These are phyloP conservation scores for Oxygymnocypris stewartii DNA, from an alignment of 2,113 vertebrate genomes.

Conservation along the genomic window DNA sequence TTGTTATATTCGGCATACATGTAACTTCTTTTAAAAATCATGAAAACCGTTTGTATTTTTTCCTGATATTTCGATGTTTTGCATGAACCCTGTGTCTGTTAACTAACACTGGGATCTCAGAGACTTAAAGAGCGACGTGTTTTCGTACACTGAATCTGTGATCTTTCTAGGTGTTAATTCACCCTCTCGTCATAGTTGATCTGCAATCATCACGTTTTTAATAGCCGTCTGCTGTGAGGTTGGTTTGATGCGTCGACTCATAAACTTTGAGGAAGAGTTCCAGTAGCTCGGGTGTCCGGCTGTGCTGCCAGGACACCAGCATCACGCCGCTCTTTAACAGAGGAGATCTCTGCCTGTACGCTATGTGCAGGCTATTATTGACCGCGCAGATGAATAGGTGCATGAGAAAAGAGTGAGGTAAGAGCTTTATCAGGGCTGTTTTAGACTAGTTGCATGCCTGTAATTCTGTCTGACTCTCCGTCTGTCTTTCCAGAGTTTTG, in stretches of 20 bases:
- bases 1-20: background rate
- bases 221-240: conserved; percentile 13
- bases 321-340: background rate
- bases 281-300: conserved; percentile 12
- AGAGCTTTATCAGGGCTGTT: conserved; percentile 65
- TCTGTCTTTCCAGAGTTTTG: background rate
- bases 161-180: conserved; percentile 4
- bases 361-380: conserved; percentile 73
- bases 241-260: conserved; percentile 13
- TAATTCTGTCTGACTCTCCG: background rate
- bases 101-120: background rate
- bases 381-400: conserved; percentile 36
- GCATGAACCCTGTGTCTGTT: background rate
- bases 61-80: background rate
- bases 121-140: background rate
- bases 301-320: too few species aligned
- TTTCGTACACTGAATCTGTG: background rate
- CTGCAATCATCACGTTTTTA: background rate
- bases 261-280: conserved; percentile 22
- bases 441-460: conserved; percentile 47
- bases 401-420: conserved; percentile 67
- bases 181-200: background rate
- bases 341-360: conserved; percentile 48
- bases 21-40: too few species aligned
- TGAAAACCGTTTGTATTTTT: too few species aligned